Evolutionary conservation across 1,140 invertebrate species (phyloP).

Genomic region (Antheraea pernyi): DNA sequence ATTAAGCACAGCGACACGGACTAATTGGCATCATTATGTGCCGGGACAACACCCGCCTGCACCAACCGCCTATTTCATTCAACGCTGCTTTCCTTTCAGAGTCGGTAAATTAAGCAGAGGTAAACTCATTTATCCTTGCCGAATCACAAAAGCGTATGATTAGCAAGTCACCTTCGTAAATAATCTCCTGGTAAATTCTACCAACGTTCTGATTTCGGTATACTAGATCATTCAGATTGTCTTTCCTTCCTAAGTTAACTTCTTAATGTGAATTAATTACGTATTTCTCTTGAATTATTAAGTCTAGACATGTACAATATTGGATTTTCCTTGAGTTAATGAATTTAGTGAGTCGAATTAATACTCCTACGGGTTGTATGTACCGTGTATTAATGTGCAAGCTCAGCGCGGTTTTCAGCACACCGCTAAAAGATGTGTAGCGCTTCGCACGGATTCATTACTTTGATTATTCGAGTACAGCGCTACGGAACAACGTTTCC

Average conservation of each 20-base stretch:
- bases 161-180: constrained; percentile 32
- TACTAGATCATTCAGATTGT: constrained; percentile 24
- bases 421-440: constrained; percentile 33
- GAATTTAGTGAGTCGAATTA: constrained; percentile 24
- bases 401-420: constrained; percentile 19
- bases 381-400: constrained; percentile 18
- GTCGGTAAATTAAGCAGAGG: constrained; percentile 29
- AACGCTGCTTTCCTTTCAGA: constrained; percentile 19
- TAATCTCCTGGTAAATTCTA: constrained; percentile 22
- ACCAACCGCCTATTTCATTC: constrained; percentile 16
- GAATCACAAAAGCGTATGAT: constrained; percentile 35
- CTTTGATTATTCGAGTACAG: not conserved
- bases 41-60: constrained; percentile 25
- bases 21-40: constrained; percentile 48
- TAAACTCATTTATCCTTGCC: constrained; percentile 23
- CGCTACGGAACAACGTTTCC: not conserved
- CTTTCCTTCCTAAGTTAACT: no score
- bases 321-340: constrained; percentile 28
- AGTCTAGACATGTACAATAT: not conserved
- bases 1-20: constrained; percentile 41
- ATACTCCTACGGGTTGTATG: constrained; percentile 20
- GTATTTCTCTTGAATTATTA: constrained; percentile 1
- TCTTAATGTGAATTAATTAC: constrained; percentile 39
- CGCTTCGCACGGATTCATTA: constrained; percentile 34
- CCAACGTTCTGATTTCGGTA: constrained; percentile 23